Conservation (phyloP, 2,888 invertebrate species). For the Galerucella pusilla region DNA sequence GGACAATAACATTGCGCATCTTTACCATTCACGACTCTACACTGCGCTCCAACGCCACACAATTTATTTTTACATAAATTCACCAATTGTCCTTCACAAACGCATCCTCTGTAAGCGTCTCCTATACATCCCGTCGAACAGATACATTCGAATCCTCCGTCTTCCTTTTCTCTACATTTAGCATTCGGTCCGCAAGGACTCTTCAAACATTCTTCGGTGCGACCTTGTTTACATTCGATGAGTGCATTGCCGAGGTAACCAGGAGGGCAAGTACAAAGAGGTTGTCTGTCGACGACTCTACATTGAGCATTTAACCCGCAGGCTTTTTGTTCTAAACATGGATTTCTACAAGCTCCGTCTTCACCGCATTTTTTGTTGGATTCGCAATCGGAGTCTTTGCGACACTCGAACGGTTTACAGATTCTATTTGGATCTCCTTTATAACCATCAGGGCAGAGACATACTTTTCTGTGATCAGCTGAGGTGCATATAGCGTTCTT, state of each 20-base stretch:
- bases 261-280: constrained; percentile 82
- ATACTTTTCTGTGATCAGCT: constrained; percentile 84
- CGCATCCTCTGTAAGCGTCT: constrained; percentile 83
- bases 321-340: constrained; percentile 79
- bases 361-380: constrained; percentile 79
- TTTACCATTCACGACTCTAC: constrained; percentile 74
- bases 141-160: constrained; percentile 80
- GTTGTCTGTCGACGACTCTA: constrained; percentile 78
- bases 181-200: constrained; percentile 89
- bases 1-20: constrained; percentile 88
- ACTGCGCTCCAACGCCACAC: constrained; percentile 87
- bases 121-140: constrained; percentile 85
- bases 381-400: constrained; percentile 80
- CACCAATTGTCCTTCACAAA: constrained; percentile 75
- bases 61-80: constrained; percentile 82
- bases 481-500: constrained; percentile 83
- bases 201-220: constrained; percentile 78
- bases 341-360: constrained; percentile 82
- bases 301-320: constrained; percentile 90
- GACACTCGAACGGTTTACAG: constrained; percentile 83
- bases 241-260: constrained; percentile 79
- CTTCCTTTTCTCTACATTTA: constrained; percentile 77
- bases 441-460: constrained; percentile 87
- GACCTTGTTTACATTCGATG: constrained; percentile 76
- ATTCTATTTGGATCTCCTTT: constrained; percentile 83